Evolutionary conservation across 2,797 vertebrate genomes (phyloP).

Genomic region (Taenioides sp.): DNA sequence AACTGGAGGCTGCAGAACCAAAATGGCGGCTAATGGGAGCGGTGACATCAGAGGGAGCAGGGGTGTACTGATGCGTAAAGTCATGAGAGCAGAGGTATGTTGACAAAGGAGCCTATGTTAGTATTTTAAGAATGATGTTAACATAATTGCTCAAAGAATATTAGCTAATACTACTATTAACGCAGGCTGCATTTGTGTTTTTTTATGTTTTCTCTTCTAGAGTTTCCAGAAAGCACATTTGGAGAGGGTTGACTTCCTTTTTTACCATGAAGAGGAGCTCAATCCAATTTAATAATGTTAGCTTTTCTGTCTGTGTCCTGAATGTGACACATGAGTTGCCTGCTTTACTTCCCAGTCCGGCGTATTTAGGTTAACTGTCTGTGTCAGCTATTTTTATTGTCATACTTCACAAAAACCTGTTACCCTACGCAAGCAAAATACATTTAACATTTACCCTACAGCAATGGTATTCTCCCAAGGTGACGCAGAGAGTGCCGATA

Average conservation of each 20-base stretch:
- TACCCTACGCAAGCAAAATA: slow-evolving; percentile 23
- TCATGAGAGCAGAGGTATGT: slow-evolving; percentile 4
- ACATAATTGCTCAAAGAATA: not conserved
- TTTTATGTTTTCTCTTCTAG: not conserved
- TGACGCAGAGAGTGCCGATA: slow-evolving; percentile 24
- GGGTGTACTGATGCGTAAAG: slow-evolving; percentile 27
- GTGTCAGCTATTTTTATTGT: slow-evolving; percentile 62
- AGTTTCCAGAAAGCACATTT: slow-evolving; percentile 18
- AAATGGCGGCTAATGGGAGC: slow-evolving; percentile 36
- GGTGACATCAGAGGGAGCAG: slow-evolving; percentile 27
- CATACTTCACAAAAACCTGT: slow-evolving; percentile 43
- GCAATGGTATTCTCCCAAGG: slow-evolving; percentile 30
- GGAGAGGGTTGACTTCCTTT: not conserved
- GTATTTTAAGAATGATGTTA: not conserved
- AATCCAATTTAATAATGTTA: slow-evolving; percentile 48
- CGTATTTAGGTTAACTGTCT: slow-evolving; percentile 57
- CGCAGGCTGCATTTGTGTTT: not conserved
- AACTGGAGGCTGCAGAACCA: slow-evolving; percentile 21
- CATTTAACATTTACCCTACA: slow-evolving; percentile 14
- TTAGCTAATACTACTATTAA: not conserved
- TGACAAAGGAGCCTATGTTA: not conserved
- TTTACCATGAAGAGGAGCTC: slow-evolving; percentile 17
- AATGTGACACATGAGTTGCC: slow-evolving; percentile 56
- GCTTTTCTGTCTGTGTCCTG: slow-evolving; percentile 46
- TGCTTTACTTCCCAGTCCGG: slow-evolving; percentile 40